These are phyloP conservation scores for Rhinogobius similis DNA, from an alignment of 2,113 vertebrate genomes.

Conservation along the genomic window DNA sequence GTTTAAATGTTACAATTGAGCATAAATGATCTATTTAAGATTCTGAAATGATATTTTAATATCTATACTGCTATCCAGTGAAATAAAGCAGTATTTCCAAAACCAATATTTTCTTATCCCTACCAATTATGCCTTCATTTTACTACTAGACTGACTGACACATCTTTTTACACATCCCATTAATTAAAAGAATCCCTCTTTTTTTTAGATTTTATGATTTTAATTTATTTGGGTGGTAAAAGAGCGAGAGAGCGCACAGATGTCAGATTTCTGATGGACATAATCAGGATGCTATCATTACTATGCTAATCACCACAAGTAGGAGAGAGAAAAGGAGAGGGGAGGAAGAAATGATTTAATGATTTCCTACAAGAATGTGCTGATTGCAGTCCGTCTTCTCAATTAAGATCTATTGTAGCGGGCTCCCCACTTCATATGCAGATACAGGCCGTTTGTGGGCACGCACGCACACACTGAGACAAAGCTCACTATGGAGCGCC, in stretches of 20 bases:
- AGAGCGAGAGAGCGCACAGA: slow-evolving; percentile 54
- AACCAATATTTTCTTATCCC: background rate
- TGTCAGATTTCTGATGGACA: slow-evolving; percentile 68
- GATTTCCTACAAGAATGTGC: slow-evolving; percentile 71
- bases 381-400: slow-evolving; percentile 79
- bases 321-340: slow-evolving; percentile 54
- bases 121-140: slow-evolving; percentile 14
- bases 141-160: slow-evolving; percentile 3
- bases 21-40: background rate
- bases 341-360: slow-evolving; percentile 67
- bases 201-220: slow-evolving; percentile 17
- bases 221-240: slow-evolving; percentile 38
- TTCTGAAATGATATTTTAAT: background rate
- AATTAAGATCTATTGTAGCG: slow-evolving; percentile 78
- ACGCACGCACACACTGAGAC: slow-evolving; percentile 23
- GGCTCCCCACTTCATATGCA: slow-evolving; percentile 41
- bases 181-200: background rate
- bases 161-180: slow-evolving; percentile 6
- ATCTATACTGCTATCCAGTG: background rate
- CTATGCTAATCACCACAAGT: slow-evolving; percentile 64
- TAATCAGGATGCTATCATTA: slow-evolving; percentile 69
- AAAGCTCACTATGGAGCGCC: slow-evolving; percentile 59
- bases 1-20: background rate
- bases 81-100: background rate
- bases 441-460: slow-evolving; percentile 23